A percentile compares a stretch with the other conserved stretches of the same genome.
These are phyloP conservation scores for Ylistrum balloti DNA, from an alignment of 1,140 invertebrate species.

Conservation along the genomic window DNA sequence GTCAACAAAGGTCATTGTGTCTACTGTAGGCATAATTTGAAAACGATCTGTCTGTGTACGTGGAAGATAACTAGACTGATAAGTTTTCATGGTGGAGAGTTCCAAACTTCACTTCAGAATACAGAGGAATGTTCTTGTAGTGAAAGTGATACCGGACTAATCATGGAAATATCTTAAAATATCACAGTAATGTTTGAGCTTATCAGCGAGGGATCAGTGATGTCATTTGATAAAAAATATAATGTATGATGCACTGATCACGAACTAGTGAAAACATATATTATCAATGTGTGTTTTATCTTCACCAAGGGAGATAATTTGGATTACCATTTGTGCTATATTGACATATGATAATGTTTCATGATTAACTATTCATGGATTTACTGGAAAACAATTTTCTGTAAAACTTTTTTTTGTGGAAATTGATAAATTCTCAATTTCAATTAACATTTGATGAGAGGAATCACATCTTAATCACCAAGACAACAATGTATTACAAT, in stretches of 20 bases:
- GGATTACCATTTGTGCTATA: not conserved
- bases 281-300: not conserved
- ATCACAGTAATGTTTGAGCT: not conserved
- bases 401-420: not conserved
- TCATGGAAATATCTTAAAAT: constrained; percentile 10
- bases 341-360: not conserved
- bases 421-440: not conserved
- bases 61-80: not conserved
- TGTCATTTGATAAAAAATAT: not conserved
- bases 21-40: constrained; percentile 38
- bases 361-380: not conserved
- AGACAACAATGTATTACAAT: constrained; percentile 16
- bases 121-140: not conserved
- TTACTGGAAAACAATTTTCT: not conserved
- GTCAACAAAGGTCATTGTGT: constrained; percentile 38
- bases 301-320: not conserved
- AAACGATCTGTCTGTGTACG: constrained; percentile 19
- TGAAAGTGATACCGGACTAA: not conserved
- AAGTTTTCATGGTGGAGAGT: constrained; percentile 38
- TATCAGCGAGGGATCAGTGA: not conserved
- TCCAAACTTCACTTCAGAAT: not conserved
- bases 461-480: not conserved
- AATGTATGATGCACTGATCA: not conserved
- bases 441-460: not conserved
- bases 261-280: not conserved